Base-by-base conservation (phyloP, 2,888 invertebrate species). In the Drosophila kokeensis region DNA sequence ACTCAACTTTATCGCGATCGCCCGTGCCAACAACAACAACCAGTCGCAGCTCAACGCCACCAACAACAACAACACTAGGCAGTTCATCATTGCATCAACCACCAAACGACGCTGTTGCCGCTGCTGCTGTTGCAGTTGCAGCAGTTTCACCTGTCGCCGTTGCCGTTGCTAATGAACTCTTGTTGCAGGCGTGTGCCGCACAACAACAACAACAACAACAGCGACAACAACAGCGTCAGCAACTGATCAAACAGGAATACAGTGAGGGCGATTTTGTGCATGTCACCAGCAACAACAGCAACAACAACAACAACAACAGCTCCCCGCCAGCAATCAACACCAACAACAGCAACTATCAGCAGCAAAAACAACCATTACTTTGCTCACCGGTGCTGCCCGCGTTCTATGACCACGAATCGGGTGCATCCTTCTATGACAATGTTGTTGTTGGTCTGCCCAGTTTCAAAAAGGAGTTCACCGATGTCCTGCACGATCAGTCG, bases 401-500 rank as follows among this genome's bases (percentile, higher is more conserved):
- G n/a, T 92, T 87, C 81, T 92, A 90, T 65, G 82, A 91, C 50
- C 82, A 83, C 15, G 90, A 87, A 13, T 79, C 83, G 2, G 72
- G 60, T 4, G 24, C 40, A 40, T 83, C 81, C 38, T 90, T 90
- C 65, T 81, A 87, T 38, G 87, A 90, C 48, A 90, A 85, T 60
- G 89, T 91, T 27, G 88, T 86, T 2, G 86, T 75, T 11, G 68
- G 69, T 11, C 48, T 86, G 63, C 85, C 85, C 7, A 79, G 83
- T 32, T 87, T 92, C 45, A 92, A 92, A 75, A 92, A 92, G 76
- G 93, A 93, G 40, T 89, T 90, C 54, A 80, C 70, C 50, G 89
- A 93, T 34, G 92, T 93, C 58, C 91, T 93, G 24, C 85, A 94
- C 42, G 93, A 94, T 78, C 90, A 79, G 80, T 91, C 90, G 0